A percentile compares a stretch with the other conserved stretches of the same genome.
These are phyloP conservation scores for Cephus pygmeus DNA, from an alignment of 2,888 invertebrate species.

Conservation along the genomic window DNA sequence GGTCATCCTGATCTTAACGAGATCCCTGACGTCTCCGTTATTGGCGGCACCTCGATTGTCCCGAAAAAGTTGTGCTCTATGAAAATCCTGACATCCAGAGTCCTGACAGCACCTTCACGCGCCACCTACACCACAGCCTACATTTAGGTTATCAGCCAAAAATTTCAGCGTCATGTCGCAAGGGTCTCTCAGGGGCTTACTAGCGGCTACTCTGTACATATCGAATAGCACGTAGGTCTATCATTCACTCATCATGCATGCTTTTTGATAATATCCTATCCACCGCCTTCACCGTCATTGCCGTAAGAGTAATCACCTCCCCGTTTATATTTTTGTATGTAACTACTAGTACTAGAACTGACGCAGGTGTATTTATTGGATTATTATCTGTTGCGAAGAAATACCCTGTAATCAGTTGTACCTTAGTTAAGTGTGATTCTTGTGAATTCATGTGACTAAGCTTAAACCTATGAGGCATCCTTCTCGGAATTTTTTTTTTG, in stretches of 20 bases:
- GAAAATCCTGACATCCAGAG: conserved; percentile 57
- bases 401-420: background rate
- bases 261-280: conserved; percentile 22
- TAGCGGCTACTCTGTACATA: conserved; percentile 57
- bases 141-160: conserved; percentile 50
- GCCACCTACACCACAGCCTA: conserved; percentile 64
- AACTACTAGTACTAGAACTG: background rate
- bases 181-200: conserved; percentile 54
- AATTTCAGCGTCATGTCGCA: conserved; percentile 39
- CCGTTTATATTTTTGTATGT: background rate
- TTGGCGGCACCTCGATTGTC: conserved; percentile 45
- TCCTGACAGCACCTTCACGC: conserved; percentile 59
- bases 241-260: conserved; percentile 50
- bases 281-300: background rate
- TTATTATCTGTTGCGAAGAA: background rate
- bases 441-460: background rate
- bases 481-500: background rate
- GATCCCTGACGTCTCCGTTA: conserved; percentile 52
- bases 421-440: background rate
- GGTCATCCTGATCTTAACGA: conserved; percentile 33
- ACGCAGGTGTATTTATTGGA: background rate
- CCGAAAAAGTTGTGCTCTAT: conserved; percentile 57
- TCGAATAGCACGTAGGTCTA: conserved; percentile 61
- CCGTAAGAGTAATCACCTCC: background rate
- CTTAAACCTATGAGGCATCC: background rate